Evolutionary conservation across 2,797 vertebrate species (phyloP).

Genomic region (Bothrops alternatus): DNA sequence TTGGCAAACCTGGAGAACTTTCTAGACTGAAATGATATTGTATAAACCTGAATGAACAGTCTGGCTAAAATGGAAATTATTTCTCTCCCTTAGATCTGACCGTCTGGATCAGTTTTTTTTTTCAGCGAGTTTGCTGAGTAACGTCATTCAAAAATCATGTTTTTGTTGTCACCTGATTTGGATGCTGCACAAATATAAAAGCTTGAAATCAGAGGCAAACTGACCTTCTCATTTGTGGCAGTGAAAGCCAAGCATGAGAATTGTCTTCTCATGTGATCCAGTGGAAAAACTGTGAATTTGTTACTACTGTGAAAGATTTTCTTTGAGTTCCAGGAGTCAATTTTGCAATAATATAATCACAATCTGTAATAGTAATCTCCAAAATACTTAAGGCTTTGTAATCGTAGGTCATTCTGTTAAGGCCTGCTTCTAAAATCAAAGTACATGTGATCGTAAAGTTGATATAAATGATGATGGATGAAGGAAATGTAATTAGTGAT

Average conservation of each 20-base stretch:
- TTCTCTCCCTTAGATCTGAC: slow-evolving; percentile 49
- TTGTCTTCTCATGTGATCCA: background rate
- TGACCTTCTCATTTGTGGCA: background rate
- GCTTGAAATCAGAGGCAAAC: background rate
- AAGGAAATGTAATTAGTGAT: slow-evolving; percentile 12
- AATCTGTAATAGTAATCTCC: background rate
- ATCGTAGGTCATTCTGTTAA: background rate
- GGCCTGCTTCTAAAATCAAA: background rate
- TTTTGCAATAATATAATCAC: background rate
- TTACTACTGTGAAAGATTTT: background rate
- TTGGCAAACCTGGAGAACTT: slow-evolving; percentile 66
- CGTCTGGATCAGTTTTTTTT: slow-evolving; percentile 59
- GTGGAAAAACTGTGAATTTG: background rate
- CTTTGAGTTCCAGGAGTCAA: background rate
- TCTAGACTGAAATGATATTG: slow-evolving; percentile 67
- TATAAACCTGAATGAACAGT: slow-evolving; percentile 64
- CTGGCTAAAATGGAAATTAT: slow-evolving; percentile 59
- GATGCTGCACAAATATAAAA: background rate
- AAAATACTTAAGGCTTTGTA: background rate
- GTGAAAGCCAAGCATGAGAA: background rate
- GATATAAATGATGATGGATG: slow-evolving; percentile 5
- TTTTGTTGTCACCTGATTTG: slow-evolving; percentile 20
- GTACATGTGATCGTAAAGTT: background rate
- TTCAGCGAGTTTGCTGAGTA: slow-evolving; percentile 40
- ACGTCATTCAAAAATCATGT: slow-evolving; percentile 11